phyloP scores from a whole-genome alignment of 2,113 vertebrate genomes.

The Nyctibius bracteatus region DNA sequence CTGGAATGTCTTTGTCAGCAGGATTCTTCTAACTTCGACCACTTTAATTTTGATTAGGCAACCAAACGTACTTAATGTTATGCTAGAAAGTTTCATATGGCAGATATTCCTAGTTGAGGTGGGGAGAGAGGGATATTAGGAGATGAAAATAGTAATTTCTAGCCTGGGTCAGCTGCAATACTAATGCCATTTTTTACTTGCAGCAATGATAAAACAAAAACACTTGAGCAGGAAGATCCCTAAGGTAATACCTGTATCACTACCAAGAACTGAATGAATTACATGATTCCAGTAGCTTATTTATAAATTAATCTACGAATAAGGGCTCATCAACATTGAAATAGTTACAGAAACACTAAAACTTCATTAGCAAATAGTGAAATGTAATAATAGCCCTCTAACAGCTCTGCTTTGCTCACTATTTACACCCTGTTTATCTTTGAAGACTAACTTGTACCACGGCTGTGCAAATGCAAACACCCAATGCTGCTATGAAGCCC shows the following conservation, averaged over 20 bases:
- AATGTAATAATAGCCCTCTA: background rate
- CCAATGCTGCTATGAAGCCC: background rate
- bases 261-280: background rate
- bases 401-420: background rate
- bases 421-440: background rate
- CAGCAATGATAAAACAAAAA: background rate
- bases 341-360: background rate
- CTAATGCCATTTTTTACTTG: background rate
- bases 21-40: background rate
- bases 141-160: background rate
- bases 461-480: background rate
- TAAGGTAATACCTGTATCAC: background rate
- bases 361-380: background rate
- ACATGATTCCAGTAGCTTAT: background rate
- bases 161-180: background rate
- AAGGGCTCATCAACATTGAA: background rate
- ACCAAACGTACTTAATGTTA: background rate
- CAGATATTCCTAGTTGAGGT: background rate
- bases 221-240: background rate
- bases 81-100: background rate
- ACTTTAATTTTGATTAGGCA: background rate
- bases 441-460: background rate
- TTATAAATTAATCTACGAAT: background rate
- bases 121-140: background rate
- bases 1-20: background rate